A percentile compares a stretch with the other conserved stretches of the same genome.
Evolutionary conservation across 2,113 vertebrate species (phyloP).

Genomic region (Podarcis cretensis): DNA sequence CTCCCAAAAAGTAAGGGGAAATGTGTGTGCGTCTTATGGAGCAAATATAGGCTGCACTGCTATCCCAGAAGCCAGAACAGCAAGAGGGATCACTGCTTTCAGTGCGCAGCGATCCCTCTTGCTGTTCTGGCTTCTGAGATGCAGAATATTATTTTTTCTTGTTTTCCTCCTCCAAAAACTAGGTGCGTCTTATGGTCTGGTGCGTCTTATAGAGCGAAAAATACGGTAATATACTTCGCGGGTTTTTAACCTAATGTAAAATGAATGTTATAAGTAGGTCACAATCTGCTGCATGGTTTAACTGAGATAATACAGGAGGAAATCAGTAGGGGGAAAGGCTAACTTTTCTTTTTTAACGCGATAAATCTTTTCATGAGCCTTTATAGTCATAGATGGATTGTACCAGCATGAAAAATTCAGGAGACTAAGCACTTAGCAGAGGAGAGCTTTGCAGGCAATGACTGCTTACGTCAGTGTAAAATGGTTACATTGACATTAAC

Average conservation of each 20-base stretch:
- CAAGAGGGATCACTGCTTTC: no score
- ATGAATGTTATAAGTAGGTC: constrained; percentile 61
- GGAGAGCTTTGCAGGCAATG: neutral
- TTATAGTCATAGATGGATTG: constrained; percentile 28
- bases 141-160: no score
- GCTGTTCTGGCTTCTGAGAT: no score
- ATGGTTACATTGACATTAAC: constrained; percentile 30
- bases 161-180: no score
- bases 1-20: no score
- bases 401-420: constrained; percentile 59
- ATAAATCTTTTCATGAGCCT: constrained; percentile 48
- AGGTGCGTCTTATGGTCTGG: no score
- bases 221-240: neutral
- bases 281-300: constrained; percentile 28
- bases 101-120: no score
- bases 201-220: no score
- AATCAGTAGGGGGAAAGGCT: constrained; percentile 58
- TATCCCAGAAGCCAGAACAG: no score
- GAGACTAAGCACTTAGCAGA: constrained; percentile 41
- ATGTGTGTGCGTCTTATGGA: no score
- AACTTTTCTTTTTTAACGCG: constrained; percentile 66
- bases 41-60: no score
- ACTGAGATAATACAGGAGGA: constrained; percentile 61
- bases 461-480: constrained; percentile 36
- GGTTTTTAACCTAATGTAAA: neutral